These are phyloP conservation scores for Meleagris gallopavo DNA, from an alignment of 2,113 vertebrate species.

Conservation along the genomic window DNA sequence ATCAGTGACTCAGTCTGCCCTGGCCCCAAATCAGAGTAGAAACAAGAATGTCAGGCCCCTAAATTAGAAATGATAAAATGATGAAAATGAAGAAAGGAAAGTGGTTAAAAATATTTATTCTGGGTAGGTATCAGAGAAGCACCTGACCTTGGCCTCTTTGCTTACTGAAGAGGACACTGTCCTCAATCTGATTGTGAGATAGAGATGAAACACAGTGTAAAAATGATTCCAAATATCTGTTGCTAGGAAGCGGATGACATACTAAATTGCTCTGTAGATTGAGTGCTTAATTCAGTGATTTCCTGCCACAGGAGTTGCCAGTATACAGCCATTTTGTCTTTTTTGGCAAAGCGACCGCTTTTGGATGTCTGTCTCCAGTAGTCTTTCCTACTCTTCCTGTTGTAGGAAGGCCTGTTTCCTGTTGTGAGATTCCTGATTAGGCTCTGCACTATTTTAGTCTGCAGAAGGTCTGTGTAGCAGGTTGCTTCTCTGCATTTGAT, in stretches of 20 bases:
- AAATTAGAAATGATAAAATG: slow-evolving; percentile 64
- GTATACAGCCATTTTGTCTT: slow-evolving; percentile 80
- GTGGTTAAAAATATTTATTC: slow-evolving; percentile 55
- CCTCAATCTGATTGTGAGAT: slow-evolving; percentile 68
- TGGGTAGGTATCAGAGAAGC: slow-evolving; percentile 56
- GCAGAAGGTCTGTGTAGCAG: slow-evolving; percentile 53
- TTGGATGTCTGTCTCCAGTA: slow-evolving; percentile 82
- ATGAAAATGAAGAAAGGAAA: slow-evolving; percentile 50
- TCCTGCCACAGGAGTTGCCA: slow-evolving; percentile 80
- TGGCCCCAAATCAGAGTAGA: slow-evolving; percentile 56
- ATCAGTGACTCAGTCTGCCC: slow-evolving; percentile 52
- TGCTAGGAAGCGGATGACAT: slow-evolving; percentile 86
- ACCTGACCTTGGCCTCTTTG: slow-evolving; percentile 71
- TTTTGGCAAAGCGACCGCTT: slow-evolving; percentile 77
- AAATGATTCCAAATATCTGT: slow-evolving; percentile 80
- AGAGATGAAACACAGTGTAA: slow-evolving; percentile 72
- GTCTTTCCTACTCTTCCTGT: slow-evolving; percentile 82
- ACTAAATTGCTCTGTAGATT: slow-evolving; percentile 82
- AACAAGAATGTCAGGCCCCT: slow-evolving; percentile 9
- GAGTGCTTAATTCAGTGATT: slow-evolving; percentile 82
- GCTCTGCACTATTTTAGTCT: slow-evolving; percentile 81
- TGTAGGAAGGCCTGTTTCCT: slow-evolving; percentile 87
- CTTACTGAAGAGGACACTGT: slow-evolving; percentile 55
- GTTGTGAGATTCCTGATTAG: slow-evolving; percentile 78
- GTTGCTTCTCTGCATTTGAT: slow-evolving; percentile 67